Evolutionary conservation across 2,797 vertebrate genomes (phyloP).

Genomic region (Jordanella pulchra): DNA sequence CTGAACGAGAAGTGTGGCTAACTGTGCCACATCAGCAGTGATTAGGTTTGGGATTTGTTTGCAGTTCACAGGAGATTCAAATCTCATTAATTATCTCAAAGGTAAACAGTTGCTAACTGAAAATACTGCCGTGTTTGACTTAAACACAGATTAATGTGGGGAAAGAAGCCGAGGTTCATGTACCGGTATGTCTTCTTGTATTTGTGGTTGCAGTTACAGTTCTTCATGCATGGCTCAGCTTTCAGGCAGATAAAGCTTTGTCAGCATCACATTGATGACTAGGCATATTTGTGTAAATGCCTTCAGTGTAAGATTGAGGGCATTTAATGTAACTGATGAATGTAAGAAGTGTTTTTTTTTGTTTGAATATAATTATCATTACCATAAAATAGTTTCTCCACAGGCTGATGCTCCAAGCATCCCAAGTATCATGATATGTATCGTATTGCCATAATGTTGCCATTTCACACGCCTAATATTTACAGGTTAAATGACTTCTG

Average conservation of each 20-base stretch:
- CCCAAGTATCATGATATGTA: too few species aligned
- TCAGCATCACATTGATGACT: neutral
- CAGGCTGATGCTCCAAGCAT: too few species aligned
- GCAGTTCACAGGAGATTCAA: constrained; percentile 9
- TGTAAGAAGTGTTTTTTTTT: neutral
- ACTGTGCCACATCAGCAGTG: constrained; percentile 21
- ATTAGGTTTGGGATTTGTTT: constrained; percentile 18
- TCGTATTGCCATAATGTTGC: too few species aligned
- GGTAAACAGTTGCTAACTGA: constrained; percentile 28
- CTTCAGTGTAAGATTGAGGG: neutral
- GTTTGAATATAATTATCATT: too few species aligned
- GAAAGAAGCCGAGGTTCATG: neutral
- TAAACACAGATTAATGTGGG: constrained; percentile 16
- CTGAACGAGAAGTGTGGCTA: constrained; percentile 5
- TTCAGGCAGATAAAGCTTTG: neutral
- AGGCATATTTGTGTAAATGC: too few species aligned
- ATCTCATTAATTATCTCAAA: constrained; percentile 42
- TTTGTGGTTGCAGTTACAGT: neutral
- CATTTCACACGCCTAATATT: too few species aligned
- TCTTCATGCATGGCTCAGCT: neutral
- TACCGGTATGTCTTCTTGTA: neutral
- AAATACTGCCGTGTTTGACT: constrained; percentile 6
- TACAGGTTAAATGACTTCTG: neutral
- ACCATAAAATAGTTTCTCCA: too few species aligned
- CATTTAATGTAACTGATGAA: neutral